These are phyloP conservation scores for Haliaeetus leucogaster DNA, from an alignment of 2,113 vertebrate genomes.

Conservation along the genomic window DNA sequence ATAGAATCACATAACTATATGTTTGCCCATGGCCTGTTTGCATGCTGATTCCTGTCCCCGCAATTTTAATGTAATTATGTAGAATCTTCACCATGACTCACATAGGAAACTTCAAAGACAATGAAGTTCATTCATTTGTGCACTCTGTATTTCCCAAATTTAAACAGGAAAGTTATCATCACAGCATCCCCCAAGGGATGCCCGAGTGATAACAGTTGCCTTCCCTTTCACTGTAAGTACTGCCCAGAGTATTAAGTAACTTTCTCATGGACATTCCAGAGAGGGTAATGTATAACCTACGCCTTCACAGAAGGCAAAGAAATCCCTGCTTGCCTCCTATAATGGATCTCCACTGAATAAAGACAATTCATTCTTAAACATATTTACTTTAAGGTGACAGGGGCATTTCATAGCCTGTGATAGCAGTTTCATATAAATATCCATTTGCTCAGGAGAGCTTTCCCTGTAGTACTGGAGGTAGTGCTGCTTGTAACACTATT, in stretches of 20 bases:
- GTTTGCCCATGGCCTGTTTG: constrained; percentile 36
- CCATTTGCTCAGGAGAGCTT: background rate
- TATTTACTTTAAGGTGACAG: background rate
- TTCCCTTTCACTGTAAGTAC: background rate
- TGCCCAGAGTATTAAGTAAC: background rate
- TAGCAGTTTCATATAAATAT: background rate
- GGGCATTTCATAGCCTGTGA: background rate
- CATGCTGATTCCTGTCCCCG: constrained; percentile 17
- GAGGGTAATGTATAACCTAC: background rate
- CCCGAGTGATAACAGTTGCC: constrained; percentile 8
- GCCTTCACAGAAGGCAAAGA: background rate
- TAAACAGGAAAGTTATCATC: constrained; percentile 38
- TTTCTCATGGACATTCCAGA: constrained; percentile 8
- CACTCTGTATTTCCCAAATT: constrained; percentile 22
- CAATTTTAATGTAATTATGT: constrained; percentile 50
- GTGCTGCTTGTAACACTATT: background rate
- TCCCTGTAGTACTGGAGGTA: background rate
- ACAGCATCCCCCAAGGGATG: background rate
- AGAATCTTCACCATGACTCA: constrained; percentile 41
- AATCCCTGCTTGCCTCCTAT: background rate
- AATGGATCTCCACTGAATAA: background rate
- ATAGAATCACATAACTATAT: constrained; percentile 35
- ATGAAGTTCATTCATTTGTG: constrained; percentile 34
- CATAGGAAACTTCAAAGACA: constrained; percentile 60
- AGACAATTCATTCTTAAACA: background rate